These are phyloP conservation scores for Chelonus insularis DNA, from an alignment of 1,140 invertebrate genomes.

Conservation along the genomic window DNA sequence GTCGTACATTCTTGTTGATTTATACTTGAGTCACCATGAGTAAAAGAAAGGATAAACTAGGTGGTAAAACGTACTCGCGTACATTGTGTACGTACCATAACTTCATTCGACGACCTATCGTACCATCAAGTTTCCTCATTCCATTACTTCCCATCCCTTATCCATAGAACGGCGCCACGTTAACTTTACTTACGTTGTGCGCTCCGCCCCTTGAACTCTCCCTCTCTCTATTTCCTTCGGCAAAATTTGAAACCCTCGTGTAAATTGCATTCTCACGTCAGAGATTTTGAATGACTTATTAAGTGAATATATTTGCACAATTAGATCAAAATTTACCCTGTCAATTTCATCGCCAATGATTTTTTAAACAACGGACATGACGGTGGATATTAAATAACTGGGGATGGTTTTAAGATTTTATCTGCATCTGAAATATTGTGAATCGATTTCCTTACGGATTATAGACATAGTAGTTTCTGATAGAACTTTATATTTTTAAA, in stretches of 20 bases:
- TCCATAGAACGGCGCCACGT: conserved; percentile 22
- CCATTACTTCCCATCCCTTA: conserved; percentile 28
- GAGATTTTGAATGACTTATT: conserved; percentile 1
- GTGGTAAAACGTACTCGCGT: conserved; percentile 13
- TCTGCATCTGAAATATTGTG: no score
- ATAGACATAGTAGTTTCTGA: no score
- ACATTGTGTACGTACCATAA: conserved; percentile 24
- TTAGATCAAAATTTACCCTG: background rate
- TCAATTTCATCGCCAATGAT: no score
- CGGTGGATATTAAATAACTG: no score
- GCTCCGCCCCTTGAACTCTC: conserved; percentile 1
- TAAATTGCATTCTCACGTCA: conserved; percentile 1
- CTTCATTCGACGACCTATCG: conserved; percentile 27
- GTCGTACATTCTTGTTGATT: no score
- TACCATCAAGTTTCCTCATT: conserved; percentile 23
- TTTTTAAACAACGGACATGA: no score
- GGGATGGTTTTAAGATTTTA: no score
- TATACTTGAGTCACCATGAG: background rate
- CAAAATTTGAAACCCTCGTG: conserved; percentile 3
- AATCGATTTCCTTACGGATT: no score
- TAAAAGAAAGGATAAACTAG: conserved; percentile 1
- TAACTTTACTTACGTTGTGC: conserved; percentile 22
- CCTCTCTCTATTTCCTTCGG: no score
- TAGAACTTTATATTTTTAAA: no score
- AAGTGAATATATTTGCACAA: background rate